Conservation (phyloP, 30 jellyfish, hydroid and myxozoan genomes). For the Cassiopea xamachana region DNA sequence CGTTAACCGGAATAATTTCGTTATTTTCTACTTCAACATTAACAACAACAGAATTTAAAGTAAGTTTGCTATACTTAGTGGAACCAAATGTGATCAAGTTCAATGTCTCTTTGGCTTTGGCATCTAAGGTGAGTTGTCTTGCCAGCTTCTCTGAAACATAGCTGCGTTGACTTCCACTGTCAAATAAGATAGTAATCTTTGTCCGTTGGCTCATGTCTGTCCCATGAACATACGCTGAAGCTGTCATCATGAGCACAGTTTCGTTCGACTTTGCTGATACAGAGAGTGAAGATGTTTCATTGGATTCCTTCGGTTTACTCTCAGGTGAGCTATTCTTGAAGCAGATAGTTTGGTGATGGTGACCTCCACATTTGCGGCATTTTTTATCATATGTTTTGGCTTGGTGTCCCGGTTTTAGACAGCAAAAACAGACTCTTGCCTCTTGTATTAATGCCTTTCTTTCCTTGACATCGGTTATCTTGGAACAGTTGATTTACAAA, state of each 20-base stretch:
- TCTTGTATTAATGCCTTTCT: not conserved
- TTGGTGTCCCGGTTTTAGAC: not conserved
- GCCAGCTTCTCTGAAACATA: constrained; percentile 15
- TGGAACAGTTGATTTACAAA: not conserved
- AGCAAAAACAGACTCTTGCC: too few species aligned
- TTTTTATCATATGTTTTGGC: not conserved
- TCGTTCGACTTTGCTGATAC: constrained; percentile 5
- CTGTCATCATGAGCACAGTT: not conserved
- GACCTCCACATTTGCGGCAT: constrained; percentile 16
- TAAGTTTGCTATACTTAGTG: not conserved
- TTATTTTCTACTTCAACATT: not conserved
- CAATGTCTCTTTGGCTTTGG: too few species aligned
- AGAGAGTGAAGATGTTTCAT: not conserved
- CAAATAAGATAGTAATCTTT: constrained; percentile 17
- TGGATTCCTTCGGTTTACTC: not conserved
- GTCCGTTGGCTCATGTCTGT: not conserved
- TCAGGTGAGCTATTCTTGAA: not conserved
- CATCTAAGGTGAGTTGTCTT: not conserved
- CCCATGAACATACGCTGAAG: not conserved
- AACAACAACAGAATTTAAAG: constrained; percentile 4
- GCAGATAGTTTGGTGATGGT: not conserved
- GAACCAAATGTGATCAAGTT: constrained; percentile 33
- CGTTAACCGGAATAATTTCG: not conserved
- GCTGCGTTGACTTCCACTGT: constrained; percentile 41
- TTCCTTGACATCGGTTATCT: not conserved